These are phyloP conservation scores for Andrena chrysosceles DNA, from an alignment of 2,888 invertebrate species.

Conservation along the genomic window DNA sequence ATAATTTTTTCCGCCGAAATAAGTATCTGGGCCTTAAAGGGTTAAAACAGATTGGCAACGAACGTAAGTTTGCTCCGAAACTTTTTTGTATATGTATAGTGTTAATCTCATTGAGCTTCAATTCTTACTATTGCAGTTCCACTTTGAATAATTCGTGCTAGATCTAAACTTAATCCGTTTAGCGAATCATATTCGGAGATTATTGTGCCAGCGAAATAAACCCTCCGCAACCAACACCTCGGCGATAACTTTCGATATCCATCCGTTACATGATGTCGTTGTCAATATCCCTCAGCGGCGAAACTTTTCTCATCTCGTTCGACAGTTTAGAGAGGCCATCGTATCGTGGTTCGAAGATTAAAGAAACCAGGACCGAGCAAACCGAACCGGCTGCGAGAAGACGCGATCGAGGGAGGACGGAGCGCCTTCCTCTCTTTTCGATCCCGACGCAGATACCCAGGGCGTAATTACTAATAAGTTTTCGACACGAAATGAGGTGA, in stretches of 20 bases:
- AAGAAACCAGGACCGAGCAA: conserved; percentile 47
- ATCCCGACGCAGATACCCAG: conserved; percentile 80
- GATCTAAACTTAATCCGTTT: too few species aligned
- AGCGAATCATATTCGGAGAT: too few species aligned
- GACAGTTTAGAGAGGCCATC: conserved; percentile 78
- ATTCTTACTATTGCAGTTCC: too few species aligned
- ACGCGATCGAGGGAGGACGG: conserved; percentile 45
- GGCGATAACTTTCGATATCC: background rate
- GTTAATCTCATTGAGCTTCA: too few species aligned
- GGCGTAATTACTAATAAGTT: conserved; percentile 85
- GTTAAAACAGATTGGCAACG: too few species aligned
- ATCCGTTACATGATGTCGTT: background rate
- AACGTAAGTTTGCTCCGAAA: too few species aligned
- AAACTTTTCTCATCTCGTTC: conserved; percentile 51
- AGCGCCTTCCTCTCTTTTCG: conserved; percentile 75
- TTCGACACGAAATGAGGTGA: conserved; percentile 85
- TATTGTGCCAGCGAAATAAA: too few species aligned
- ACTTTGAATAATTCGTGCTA: too few species aligned
- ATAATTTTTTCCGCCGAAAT: too few species aligned
- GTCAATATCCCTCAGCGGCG: background rate
- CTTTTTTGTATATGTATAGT: too few species aligned
- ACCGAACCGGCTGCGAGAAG: conserved; percentile 40
- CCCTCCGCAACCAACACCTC: too few species aligned
- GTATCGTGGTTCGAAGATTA: conserved; percentile 45
- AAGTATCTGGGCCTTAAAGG: too few species aligned